phyloP scores from a whole-genome alignment of 2,113 vertebrate genomes.

The Equus przewalskii region DNA sequence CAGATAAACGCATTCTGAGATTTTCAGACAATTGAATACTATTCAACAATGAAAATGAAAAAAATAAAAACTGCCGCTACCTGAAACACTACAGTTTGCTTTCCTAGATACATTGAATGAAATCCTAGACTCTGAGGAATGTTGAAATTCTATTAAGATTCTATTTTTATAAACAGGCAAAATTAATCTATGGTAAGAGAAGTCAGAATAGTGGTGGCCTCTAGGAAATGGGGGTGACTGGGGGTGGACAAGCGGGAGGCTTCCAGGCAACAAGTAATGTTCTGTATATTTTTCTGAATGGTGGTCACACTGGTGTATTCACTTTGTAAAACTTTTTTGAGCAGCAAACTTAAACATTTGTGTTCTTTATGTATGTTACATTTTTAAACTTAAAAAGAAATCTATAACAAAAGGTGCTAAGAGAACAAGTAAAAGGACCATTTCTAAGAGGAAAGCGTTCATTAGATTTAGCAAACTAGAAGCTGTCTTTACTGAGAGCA shows the following conservation, averaged over 20 bases:
- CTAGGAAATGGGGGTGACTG: background rate
- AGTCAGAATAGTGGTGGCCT: background rate
- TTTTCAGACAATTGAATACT: background rate
- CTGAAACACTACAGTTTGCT: background rate
- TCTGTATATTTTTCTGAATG: too few species aligned
- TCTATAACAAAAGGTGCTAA: background rate
- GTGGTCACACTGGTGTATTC: too few species aligned
- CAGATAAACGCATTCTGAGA: background rate
- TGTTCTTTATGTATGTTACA: background rate
- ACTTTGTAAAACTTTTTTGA: background rate
- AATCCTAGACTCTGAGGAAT: background rate
- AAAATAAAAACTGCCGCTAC: background rate
- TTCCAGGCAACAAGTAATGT: too few species aligned
- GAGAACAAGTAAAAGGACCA: background rate
- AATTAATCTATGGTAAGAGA: background rate
- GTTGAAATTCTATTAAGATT: background rate
- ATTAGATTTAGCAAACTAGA: background rate
- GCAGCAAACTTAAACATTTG: background rate
- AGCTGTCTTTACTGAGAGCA: background rate
- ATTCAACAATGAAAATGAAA: background rate
- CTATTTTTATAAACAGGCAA: background rate
- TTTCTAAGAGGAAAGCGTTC: background rate
- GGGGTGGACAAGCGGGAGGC: too few species aligned
- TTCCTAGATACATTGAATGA: background rate
- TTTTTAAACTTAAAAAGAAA: background rate